Evolutionary conservation across 2,113 vertebrate genomes (phyloP), one percentile per base, ranked within the genome.

Genomic region (Passer montanus): DNA sequence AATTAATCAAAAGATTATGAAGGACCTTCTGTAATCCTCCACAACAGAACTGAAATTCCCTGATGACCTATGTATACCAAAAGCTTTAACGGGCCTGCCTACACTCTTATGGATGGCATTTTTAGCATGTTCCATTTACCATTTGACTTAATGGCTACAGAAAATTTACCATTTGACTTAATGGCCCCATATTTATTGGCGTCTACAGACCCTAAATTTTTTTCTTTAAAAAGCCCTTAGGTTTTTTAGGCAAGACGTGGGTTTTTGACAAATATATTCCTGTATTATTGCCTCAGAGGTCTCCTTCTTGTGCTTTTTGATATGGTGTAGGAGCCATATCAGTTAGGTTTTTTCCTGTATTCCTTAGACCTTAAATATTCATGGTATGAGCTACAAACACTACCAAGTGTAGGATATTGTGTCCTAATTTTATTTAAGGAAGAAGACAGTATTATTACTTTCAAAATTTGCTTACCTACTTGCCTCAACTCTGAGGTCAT

Each of bases 251-350:
- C 23, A 67, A 81, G 6, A 67, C 14, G n/a, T 66, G 7, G 14
- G 35, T 56, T 17, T 88, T 41, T 46, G 26, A 22, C 41, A 70
- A 70, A 74, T 39, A 66, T 24, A 56, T 41, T 87, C 17, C 13
- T 35, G 5, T 19, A 31, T 47, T 87, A 55, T 6, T 72, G 75
- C 41, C 44, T 17, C 49, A 59, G 6, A 64, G 3, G 4, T 72
- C 13, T 68, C 31, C 5, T 10, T n/a, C 19, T 52, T 62, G 8
- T 26, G 11, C 19, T 81, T 87, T 84, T 66, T 31, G 30, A 19
- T 18, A 59, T 13, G 1, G 4, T 22, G 5, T 10, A 52, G 26
- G 6, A 77, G 30, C 13, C 0, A 0, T 62, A 35, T 41, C 53
- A 46, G 15, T 55, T 22, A 37, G 8, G 5, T 7, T 58, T 85